phyloP scores from a whole-genome alignment of 2,113 vertebrate species.

The Prionailurus bengalensis region DNA sequence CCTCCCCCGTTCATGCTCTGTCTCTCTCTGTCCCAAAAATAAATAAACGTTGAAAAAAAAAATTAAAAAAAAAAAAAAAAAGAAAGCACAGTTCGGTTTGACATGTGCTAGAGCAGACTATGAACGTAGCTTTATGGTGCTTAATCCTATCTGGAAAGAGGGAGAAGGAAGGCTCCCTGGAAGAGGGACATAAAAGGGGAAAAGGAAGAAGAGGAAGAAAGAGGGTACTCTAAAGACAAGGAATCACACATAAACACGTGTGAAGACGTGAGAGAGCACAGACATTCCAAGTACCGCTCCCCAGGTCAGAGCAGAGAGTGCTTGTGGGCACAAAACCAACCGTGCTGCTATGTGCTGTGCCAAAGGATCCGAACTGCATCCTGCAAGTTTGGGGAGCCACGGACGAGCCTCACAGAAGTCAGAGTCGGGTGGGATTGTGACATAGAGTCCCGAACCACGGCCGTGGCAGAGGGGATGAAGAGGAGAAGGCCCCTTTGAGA shows the following conservation, averaged over 20 bases:
- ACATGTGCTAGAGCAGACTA: background rate
- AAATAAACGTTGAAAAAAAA: too few species aligned
- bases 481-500: background rate
- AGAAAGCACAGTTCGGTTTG: background rate
- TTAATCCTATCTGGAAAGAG: background rate
- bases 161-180: background rate
- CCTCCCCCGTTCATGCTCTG: too few species aligned
- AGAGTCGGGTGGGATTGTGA: background rate
- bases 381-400: background rate
- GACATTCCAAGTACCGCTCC: background rate
- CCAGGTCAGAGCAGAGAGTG: background rate
- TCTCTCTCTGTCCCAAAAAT: too few species aligned
- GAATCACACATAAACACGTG: background rate
- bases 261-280: background rate
- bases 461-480: background rate
- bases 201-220: background rate
- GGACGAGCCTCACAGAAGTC: background rate
- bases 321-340: background rate
- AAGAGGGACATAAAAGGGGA: background rate
- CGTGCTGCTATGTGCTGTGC: background rate
- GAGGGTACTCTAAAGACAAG: background rate
- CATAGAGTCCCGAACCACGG: background rate
- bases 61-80: too few species aligned
- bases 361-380: background rate
- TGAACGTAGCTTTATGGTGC: rapidly evolving